These are phyloP conservation scores for Ferdinandea cuprea DNA, from an alignment of 2,888 invertebrate species.

Conservation along the genomic window DNA sequence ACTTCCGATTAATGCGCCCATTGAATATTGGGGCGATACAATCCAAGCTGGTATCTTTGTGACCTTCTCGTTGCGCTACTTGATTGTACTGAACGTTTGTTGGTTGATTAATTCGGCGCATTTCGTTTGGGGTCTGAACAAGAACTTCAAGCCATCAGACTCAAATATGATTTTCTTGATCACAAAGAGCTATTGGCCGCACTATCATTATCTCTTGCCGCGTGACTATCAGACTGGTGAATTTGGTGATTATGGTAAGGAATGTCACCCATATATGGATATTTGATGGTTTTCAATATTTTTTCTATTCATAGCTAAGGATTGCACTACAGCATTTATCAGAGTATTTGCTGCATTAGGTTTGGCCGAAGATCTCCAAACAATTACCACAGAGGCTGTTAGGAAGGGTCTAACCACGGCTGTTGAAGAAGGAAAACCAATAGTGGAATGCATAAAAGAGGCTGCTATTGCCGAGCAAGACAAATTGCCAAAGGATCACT, in stretches of 20 bases:
- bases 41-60: conserved; percentile 86
- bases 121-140: conserved; percentile 89
- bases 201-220: conserved; percentile 91
- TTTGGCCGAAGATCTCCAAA: conserved; percentile 86
- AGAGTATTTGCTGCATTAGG: conserved; percentile 88
- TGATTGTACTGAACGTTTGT: conserved; percentile 86
- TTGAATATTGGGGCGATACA: conserved; percentile 91
- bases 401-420: conserved; percentile 86
- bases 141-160: conserved; percentile 88
- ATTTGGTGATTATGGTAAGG: conserved; percentile 88
- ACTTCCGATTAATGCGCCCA: conserved; percentile 89
- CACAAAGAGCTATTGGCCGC: conserved; percentile 90
- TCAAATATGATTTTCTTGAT: conserved; percentile 90
- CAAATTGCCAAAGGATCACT: conserved; percentile 84
- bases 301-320: conserved; percentile 83
- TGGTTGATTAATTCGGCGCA: conserved; percentile 90
- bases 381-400: conserved; percentile 86
- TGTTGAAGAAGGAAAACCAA: conserved; percentile 84
- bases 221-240: conserved; percentile 93
- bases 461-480: conserved; percentile 82
- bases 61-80: conserved; percentile 88
- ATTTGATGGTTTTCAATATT: no score
- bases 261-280: no score
- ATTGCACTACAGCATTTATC: conserved; percentile 87
- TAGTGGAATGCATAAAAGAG: conserved; percentile 85